These are phyloP conservation scores for Danio aesculapii DNA, from an alignment of 2,797 vertebrate genomes.

Conservation along the genomic window DNA sequence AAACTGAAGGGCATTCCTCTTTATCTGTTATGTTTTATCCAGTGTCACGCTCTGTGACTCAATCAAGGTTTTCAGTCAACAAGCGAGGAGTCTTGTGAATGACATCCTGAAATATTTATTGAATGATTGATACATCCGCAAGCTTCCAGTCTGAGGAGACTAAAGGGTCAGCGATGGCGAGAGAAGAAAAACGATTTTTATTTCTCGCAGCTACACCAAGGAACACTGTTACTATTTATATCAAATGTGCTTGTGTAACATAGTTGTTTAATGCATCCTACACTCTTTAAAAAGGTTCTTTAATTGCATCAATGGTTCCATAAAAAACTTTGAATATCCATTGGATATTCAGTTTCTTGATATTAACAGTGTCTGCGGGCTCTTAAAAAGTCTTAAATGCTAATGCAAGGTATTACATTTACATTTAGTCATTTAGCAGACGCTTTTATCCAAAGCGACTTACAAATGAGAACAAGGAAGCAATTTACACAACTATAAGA, in stretches of 20 bases:
- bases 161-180: background rate
- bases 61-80: constrained; percentile 3
- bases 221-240: constrained; percentile 34
- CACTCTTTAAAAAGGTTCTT: background rate
- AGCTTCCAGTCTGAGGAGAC: constrained; percentile 13
- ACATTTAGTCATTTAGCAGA: too few species aligned
- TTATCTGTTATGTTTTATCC: background rate
- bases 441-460: too few species aligned
- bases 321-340: background rate
- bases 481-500: too few species aligned
- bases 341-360: background rate
- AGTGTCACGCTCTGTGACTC: constrained; percentile 6
- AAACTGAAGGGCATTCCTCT: background rate
- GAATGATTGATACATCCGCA: background rate
- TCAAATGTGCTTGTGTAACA: constrained; percentile 23
- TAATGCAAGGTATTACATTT: too few species aligned
- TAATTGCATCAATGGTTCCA: background rate
- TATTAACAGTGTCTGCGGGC: too few species aligned
- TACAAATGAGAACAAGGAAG: too few species aligned
- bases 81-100: constrained; percentile 14
- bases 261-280: constrained; percentile 22
- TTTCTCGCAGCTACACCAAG: constrained; percentile 3
- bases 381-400: too few species aligned
- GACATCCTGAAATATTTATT: constrained; percentile 6
- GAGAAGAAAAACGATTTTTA: constrained; percentile 26